Conservation (phyloP, 1,140 invertebrate species). For the Caenorhabditis remanei region DNA sequence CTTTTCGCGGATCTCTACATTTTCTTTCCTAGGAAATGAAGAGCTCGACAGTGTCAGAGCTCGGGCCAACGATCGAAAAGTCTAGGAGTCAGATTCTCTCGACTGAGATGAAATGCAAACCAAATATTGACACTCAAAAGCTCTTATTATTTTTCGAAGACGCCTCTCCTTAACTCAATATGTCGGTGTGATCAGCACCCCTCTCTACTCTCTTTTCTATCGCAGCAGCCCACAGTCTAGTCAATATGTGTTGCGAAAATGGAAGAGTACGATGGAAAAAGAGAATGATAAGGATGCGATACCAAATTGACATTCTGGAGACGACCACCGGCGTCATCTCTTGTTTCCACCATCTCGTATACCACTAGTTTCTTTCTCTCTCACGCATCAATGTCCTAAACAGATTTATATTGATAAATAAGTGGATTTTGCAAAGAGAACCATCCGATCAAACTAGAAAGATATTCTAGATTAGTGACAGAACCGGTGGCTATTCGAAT, state of each 20-base stretch:
- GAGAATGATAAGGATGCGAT: not conserved
- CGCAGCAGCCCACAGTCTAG: slow-evolving; percentile 32
- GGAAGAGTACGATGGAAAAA: not conserved
- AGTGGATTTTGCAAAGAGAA: not conserved
- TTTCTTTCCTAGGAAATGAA: not conserved
- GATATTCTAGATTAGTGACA: not conserved
- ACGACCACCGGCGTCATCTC: not conserved
- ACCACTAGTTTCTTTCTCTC: not conserved
- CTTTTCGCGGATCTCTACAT: not conserved
- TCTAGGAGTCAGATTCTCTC: slow-evolving; percentile 3
- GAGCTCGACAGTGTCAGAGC: not conserved
- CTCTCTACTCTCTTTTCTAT: not conserved
- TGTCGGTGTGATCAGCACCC: slow-evolving; percentile 8
- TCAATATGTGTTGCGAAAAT: slow-evolving; percentile 40
- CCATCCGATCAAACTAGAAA: slow-evolving; percentile 2
- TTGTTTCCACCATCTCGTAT: not conserved
- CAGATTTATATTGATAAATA: not conserved
- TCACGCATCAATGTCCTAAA: not conserved
- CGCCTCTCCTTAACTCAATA: slow-evolving; percentile 50
- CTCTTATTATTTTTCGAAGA: slow-evolving; percentile 40
- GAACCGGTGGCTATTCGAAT: not conserved
- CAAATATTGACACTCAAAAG: slow-evolving; percentile 29
- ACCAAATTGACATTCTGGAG: slow-evolving; percentile 16
- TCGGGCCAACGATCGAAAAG: slow-evolving; percentile 23
- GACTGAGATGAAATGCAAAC: slow-evolving; percentile 34